Conservation (phyloP, 2,797 vertebrate species). For the Syndactyla subalaris region DNA sequence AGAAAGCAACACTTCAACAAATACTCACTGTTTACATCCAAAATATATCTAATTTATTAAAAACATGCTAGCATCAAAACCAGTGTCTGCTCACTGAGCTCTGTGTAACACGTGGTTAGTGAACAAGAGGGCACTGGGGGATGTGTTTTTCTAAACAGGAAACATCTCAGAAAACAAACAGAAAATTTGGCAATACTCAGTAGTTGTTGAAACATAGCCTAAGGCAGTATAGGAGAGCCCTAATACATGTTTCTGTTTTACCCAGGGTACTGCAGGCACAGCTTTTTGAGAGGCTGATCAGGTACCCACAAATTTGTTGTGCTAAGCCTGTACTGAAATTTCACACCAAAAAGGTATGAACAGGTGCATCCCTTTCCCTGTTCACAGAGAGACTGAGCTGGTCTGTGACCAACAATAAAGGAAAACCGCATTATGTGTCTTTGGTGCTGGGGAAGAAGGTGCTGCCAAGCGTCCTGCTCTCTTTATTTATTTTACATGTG, state of each 20-base stretch:
- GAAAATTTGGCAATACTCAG: background rate
- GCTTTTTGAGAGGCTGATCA: background rate
- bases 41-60: background rate
- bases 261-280: background rate
- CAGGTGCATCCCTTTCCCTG: background rate
- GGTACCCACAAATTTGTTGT: background rate
- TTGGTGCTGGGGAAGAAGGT: background rate
- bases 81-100: background rate
- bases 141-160: background rate
- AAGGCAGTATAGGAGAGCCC: background rate
- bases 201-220: background rate
- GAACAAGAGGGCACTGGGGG: background rate
- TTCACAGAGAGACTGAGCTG: background rate
- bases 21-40: background rate
- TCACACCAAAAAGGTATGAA: background rate
- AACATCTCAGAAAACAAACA: background rate
- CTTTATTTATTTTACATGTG: fast-evolving
- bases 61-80: background rate
- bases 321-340: background rate
- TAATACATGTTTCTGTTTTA: background rate
- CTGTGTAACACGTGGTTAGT: background rate
- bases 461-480: background rate
- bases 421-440: background rate
- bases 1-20: background rate
- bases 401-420: background rate